These are phyloP conservation scores for Fulmarus glacialis DNA, from an alignment of 2,113 vertebrate genomes.

Conservation along the genomic window DNA sequence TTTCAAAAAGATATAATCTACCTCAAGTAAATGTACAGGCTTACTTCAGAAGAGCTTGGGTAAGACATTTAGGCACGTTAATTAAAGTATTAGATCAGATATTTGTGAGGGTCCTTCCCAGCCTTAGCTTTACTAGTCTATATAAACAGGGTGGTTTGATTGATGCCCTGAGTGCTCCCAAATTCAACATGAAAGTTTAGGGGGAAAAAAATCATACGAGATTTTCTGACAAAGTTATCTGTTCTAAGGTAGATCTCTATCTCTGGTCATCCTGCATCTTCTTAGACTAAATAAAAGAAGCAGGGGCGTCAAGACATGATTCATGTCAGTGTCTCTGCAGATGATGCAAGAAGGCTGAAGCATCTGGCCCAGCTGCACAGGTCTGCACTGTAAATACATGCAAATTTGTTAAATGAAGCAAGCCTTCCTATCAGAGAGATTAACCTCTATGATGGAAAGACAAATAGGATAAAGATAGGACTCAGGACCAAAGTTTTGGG, in stretches of 20 bases:
- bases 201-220: accelerated
- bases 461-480: background rate
- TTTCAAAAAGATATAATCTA: background rate
- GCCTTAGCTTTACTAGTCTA: background rate
- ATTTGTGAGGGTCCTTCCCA: background rate
- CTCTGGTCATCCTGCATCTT: background rate
- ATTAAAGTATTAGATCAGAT: background rate
- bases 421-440: background rate
- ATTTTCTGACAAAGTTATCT: background rate
- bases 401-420: background rate
- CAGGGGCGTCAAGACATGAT: background rate
- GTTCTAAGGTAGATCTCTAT: background rate
- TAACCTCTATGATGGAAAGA: background rate
- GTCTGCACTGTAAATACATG: background rate
- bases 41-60: background rate
- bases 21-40: background rate
- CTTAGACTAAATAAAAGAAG: background rate
- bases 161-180: background rate
- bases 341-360: background rate
- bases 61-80: background rate
- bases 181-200: background rate
- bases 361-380: background rate
- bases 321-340: accelerated
- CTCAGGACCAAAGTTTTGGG: background rate
- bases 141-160: background rate